phyloP scores from a whole-genome alignment of 2,888 invertebrate genomes.

The Mimachlamys varia region DNA sequence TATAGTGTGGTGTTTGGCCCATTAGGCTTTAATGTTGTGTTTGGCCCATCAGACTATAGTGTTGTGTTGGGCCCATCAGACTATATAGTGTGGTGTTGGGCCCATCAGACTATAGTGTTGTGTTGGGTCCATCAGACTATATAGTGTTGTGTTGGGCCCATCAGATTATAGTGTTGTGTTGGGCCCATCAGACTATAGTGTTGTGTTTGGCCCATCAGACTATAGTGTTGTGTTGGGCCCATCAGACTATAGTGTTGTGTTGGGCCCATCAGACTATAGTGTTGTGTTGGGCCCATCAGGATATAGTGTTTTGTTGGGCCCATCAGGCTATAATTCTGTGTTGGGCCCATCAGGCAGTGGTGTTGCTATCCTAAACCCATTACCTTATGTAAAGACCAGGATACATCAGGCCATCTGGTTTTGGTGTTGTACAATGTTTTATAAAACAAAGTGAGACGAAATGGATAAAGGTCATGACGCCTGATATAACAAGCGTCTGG shows the following conservation, averaged over 20 bases:
- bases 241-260: not conserved
- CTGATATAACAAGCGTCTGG: not conserved
- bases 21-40: not conserved
- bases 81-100: not conserved
- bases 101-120: not conserved
- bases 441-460: not conserved
- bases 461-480: not conserved
- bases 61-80: not conserved
- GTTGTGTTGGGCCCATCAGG: not conserved
- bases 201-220: not conserved
- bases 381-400: not conserved
- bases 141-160: no score
- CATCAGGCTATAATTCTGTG: not conserved
- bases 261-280: not conserved
- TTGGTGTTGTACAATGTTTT: not conserved
- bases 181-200: not conserved
- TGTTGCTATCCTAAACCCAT: not conserved
- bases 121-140: not conserved
- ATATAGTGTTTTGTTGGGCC: not conserved
- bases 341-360: not conserved
- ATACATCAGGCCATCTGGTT: not conserved
- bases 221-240: not conserved
- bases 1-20: not conserved
- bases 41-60: not conserved
- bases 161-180: not conserved